Evolutionary conservation across 2,888 invertebrate species (phyloP).

Genomic region (Isoperla grammatica): DNA sequence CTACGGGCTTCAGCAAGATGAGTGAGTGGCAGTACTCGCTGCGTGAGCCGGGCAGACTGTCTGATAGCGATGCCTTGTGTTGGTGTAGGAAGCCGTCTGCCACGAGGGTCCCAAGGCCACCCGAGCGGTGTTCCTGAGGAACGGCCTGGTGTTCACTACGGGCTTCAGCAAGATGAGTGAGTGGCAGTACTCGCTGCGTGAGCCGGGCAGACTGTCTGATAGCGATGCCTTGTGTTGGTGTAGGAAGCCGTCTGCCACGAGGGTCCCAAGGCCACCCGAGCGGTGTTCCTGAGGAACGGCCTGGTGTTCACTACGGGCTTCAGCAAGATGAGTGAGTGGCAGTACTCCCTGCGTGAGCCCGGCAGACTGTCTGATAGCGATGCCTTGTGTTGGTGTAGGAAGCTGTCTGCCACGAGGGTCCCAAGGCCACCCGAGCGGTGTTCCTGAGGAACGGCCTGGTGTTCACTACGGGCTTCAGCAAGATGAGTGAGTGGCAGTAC

Average conservation of each 20-base stretch:
- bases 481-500: constrained; percentile 97
- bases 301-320: constrained; percentile 94
- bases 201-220: constrained; percentile 84
- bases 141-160: constrained; percentile 90
- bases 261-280: constrained; percentile 87
- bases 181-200: constrained; percentile 92
- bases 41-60: constrained; percentile 83
- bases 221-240: too few species aligned
- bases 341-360: constrained; percentile 91
- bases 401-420: constrained; percentile 86
- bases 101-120: constrained; percentile 93
- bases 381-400: too few species aligned
- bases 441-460: constrained; percentile 86
- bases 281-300: constrained; percentile 85
- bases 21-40: constrained; percentile 97
- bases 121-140: constrained; percentile 81
- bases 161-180: constrained; percentile 98
- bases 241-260: constrained; percentile 86
- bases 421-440: constrained; percentile 86
- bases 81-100: constrained; percentile 78
- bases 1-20: constrained; percentile 97
- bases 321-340: constrained; percentile 96
- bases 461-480: constrained; percentile 95
- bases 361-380: too few species aligned
- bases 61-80: too few species aligned